Conservation (phyloP, 64 coral and sea anemone species). For the Dendronephthya gigantea region DNA sequence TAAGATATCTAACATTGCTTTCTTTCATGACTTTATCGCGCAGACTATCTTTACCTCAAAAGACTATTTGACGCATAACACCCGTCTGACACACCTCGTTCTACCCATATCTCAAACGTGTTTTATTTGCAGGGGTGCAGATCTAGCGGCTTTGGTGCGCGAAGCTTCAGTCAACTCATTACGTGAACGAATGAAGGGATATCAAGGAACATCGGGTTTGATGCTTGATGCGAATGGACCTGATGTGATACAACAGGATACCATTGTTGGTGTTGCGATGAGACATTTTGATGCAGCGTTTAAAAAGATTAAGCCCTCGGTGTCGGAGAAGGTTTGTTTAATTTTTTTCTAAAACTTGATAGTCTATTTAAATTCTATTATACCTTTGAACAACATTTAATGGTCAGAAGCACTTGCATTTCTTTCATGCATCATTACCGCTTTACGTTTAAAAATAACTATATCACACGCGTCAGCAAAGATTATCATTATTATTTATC, state of each 20-base stretch:
- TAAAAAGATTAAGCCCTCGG: constrained; percentile 73
- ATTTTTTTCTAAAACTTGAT: background rate
- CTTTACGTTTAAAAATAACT: too few relatives aligned
- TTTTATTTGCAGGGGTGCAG: constrained; percentile 54
- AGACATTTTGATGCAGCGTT: constrained; percentile 82
- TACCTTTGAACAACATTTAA: too few relatives aligned
- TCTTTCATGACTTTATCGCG: too few relatives aligned
- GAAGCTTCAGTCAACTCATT: constrained; percentile 82
- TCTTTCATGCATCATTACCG: too few relatives aligned
- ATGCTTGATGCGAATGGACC: background rate
- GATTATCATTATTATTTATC: too few relatives aligned
- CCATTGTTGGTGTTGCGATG: constrained; percentile 35
- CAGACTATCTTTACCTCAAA: too few relatives aligned
- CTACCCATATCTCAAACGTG: background rate
- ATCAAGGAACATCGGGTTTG: constrained; percentile 20
- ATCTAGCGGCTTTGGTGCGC: constrained; percentile 76
- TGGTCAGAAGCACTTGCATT: too few relatives aligned
- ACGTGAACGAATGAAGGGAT: constrained; percentile 55
- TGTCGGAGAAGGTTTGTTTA: constrained; percentile 56
- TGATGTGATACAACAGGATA: constrained; percentile 14
- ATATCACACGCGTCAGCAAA: too few relatives aligned
- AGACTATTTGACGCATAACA: too few relatives aligned
- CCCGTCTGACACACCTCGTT: too few relatives aligned
- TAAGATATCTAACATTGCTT: constrained; percentile 31
- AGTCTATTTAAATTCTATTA: too few relatives aligned